Conservation (phyloP, 2,113 vertebrate genomes). For the Calidris pygmaea region DNA sequence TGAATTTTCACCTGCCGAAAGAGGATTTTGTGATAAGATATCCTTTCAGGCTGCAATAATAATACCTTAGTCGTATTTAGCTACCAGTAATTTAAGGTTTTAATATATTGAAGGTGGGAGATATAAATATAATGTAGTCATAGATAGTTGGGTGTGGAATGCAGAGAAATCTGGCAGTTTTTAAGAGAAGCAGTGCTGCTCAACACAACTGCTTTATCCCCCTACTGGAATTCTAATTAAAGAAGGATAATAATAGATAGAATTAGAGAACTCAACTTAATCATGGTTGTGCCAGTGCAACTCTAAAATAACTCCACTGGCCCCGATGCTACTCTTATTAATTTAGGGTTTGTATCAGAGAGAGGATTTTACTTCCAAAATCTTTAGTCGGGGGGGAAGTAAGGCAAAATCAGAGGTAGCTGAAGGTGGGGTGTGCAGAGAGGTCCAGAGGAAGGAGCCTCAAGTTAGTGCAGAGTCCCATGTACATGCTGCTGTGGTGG, state of each 20-base stretch:
- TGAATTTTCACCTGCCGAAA: background rate
- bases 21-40: background rate
- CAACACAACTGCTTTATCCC: background rate
- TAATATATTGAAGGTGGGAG: background rate
- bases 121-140: background rate
- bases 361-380: background rate
- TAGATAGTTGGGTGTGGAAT: background rate
- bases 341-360: background rate
- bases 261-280: background rate
- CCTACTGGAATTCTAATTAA: constrained; percentile 46
- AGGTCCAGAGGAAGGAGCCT: background rate
- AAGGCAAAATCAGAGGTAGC: background rate
- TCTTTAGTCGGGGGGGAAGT: background rate
- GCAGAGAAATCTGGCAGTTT: background rate
- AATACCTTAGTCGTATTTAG: background rate
- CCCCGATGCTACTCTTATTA: background rate
- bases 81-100: constrained; percentile 9
- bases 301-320: background rate
- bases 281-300: background rate
- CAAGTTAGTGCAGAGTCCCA: background rate
- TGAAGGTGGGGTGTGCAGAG: background rate
- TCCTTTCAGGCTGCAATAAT: background rate
- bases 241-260: constrained; percentile 37
- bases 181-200: constrained; percentile 1
- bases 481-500: background rate